A percentile compares a stretch with the other conserved stretches of the same genome.
phyloP scores from a whole-genome alignment of 2,888 invertebrate species.

The Drosophila formosana region DNA sequence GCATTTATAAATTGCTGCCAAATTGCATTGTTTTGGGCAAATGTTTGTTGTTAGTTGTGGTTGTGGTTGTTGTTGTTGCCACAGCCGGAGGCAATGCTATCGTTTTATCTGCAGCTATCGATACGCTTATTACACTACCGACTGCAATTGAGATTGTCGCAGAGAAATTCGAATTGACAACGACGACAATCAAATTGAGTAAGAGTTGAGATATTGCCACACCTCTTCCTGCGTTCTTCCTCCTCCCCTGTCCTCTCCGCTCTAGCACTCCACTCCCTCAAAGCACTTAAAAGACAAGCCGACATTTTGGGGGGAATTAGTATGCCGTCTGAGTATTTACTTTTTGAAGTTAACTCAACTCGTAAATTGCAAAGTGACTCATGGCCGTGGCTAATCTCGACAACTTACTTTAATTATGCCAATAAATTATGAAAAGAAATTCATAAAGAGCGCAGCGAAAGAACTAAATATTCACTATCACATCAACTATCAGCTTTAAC shows the following conservation, averaged over 20 bases:
- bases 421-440: slow-evolving; percentile 17
- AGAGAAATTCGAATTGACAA: slow-evolving; percentile 22
- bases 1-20: slow-evolving; percentile 64
- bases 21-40: slow-evolving; percentile 40
- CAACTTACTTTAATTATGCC: slow-evolving; percentile 6
- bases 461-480: slow-evolving; percentile 2
- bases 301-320: slow-evolving; percentile 42
- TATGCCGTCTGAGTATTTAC: slow-evolving; percentile 36
- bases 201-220: slow-evolving; percentile 17
- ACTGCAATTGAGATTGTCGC: slow-evolving; percentile 3
- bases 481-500: slow-evolving; percentile 10
- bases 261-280: background rate
- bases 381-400: background rate
- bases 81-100: slow-evolving; percentile 38
- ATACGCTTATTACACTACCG: slow-evolving; percentile 24
- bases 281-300: slow-evolving; percentile 36
- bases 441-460: slow-evolving; percentile 5
- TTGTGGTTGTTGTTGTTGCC: background rate
- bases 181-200: background rate
- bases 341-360: background rate
- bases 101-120: slow-evolving; percentile 5
- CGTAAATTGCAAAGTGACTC: slow-evolving; percentile 6
- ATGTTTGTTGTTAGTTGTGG: slow-evolving; percentile 1
- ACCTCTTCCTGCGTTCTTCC: slow-evolving; percentile 38
- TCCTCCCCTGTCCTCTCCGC: background rate